These are phyloP conservation scores for Portevinia maculata DNA, from an alignment of 2,888 invertebrate genomes.

Conservation along the genomic window DNA sequence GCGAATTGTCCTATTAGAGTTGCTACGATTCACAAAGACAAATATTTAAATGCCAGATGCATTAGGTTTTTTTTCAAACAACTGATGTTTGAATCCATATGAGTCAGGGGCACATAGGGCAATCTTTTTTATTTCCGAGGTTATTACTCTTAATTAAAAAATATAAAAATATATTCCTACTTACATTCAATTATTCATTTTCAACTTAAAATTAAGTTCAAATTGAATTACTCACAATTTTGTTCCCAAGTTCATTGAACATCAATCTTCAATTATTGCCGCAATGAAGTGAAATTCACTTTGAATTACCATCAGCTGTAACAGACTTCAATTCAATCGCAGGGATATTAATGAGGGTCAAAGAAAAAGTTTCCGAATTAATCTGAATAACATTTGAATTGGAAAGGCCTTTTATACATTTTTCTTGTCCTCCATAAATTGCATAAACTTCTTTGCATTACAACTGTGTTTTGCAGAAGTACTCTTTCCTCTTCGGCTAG, in stretches of 20 bases:
- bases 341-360: constrained; percentile 59
- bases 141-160: no score
- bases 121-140: no score
- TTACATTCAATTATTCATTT: no score
- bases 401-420: no score
- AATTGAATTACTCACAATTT: constrained; percentile 39
- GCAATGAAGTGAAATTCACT: constrained; percentile 45
- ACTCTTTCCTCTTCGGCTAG: constrained; percentile 15
- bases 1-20: no score
- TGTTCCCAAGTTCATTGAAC: constrained; percentile 62
- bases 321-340: constrained; percentile 29
- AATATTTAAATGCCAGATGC: no score
- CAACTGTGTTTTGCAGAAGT: constrained; percentile 16
- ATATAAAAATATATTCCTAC: no score
- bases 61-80: no score
- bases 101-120: no score
- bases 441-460: constrained; percentile 24
- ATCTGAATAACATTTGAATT: constrained; percentile 54
- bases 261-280: constrained; percentile 58
- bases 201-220: neutral
- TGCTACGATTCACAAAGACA: no score
- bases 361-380: constrained; percentile 58
- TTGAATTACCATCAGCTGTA: constrained; percentile 40
- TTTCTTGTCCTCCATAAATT: constrained; percentile 52
- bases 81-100: no score